Conservation (phyloP, 2,113 vertebrate genomes). For the Myiopsitta monachus region DNA sequence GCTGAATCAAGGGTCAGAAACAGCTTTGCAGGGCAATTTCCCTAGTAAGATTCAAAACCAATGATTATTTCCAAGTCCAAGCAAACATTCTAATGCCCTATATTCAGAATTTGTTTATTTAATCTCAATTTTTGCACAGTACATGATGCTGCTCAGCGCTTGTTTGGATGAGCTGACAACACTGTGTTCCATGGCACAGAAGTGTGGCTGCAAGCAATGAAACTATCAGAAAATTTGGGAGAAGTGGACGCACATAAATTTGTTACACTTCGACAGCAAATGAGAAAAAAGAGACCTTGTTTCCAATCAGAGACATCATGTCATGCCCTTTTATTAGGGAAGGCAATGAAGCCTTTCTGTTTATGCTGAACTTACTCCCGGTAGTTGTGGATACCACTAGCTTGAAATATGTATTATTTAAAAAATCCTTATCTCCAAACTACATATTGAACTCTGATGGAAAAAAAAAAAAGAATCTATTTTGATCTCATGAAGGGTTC, state of each 20-base stretch:
- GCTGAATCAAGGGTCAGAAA: slow-evolving; percentile 38
- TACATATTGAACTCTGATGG: neutral
- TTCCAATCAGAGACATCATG: neutral
- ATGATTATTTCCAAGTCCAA: neutral
- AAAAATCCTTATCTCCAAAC: neutral
- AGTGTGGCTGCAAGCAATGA: neutral
- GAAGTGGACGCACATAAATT: neutral
- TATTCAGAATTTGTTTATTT: neutral
- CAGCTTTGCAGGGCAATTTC: neutral
- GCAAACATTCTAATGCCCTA: neutral
- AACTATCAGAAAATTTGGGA: neutral
- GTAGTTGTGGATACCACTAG: neutral
- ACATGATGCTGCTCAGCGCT: neutral
- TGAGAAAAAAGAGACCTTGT: neutral
- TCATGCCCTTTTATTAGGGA: neutral
- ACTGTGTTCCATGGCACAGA: neutral
- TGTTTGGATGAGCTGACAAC: neutral
- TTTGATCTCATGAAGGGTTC: neutral
- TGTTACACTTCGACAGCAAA: neutral
- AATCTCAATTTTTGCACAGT: neutral
- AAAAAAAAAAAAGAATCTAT: neutral
- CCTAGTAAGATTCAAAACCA: neutral
- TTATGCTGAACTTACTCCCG: neutral
- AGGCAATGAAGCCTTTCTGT: neutral
- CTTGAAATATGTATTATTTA: neutral